A percentile compares a stretch with the other conserved stretches of the same genome.
phyloP scores from a whole-genome alignment of 2,113 vertebrate genomes.

The Gobio gobio region DNA sequence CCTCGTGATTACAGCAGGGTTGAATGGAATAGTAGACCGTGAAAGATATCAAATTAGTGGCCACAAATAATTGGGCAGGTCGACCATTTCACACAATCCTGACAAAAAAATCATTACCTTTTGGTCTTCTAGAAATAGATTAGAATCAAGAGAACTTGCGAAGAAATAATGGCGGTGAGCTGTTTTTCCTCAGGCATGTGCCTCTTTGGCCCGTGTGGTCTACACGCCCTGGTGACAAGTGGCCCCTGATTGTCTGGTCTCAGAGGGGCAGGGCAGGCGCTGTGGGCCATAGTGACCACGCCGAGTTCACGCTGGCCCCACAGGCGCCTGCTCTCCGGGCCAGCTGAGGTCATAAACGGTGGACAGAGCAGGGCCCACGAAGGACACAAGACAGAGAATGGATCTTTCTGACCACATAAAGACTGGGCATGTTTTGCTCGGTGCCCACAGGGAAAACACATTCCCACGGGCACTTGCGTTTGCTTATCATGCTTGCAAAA shows the following conservation, averaged over 20 bases:
- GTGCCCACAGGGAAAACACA: constrained; percentile 44
- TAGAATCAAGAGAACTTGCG: not conserved
- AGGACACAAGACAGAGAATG: constrained; percentile 35
- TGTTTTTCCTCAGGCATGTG: constrained; percentile 42
- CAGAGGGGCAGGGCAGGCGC: constrained; percentile 53
- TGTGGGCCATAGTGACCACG: constrained; percentile 41
- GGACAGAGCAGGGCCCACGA: constrained; percentile 45
- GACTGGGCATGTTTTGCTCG: constrained; percentile 33
- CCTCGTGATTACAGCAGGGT: constrained; percentile 41
- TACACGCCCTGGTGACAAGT: constrained; percentile 30
- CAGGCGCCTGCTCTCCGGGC: constrained; percentile 68
- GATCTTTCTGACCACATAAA: constrained; percentile 53
- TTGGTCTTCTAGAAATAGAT: not conserved
- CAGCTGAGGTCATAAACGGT: constrained; percentile 62
- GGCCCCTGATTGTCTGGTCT: constrained; percentile 51
- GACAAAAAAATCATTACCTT: constrained; percentile 5
- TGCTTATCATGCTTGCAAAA: not conserved
- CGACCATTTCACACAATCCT: not conserved
- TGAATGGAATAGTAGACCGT: constrained; percentile 5
- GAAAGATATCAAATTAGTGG: constrained; percentile 2
- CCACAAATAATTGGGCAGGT: not conserved
- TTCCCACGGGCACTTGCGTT: constrained; percentile 24
- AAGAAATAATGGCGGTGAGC: constrained; percentile 42
- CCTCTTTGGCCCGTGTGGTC: constrained; percentile 24
- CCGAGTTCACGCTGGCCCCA: constrained; percentile 67